phyloP scores from a whole-genome alignment of 2,113 vertebrate genomes.

The Atrichornis clamosus region DNA sequence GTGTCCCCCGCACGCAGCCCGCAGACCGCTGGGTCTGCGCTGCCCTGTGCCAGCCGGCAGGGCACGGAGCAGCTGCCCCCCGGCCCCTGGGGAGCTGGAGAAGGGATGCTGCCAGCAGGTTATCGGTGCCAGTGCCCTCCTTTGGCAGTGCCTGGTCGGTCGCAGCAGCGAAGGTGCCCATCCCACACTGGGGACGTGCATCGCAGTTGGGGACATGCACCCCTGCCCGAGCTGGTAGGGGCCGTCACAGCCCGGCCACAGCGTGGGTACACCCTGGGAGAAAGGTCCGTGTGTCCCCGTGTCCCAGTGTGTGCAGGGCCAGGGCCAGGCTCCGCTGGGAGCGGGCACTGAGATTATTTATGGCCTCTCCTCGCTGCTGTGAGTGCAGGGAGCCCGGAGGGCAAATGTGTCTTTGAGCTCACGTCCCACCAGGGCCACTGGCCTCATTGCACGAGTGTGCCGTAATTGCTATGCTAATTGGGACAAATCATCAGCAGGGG shows the following conservation, averaged over 20 bases:
- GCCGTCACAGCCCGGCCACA: neutral
- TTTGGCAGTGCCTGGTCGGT: neutral
- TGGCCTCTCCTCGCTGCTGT: neutral
- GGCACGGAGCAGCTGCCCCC: neutral
- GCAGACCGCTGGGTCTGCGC: fast-evolving
- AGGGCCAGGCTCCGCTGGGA: neutral
- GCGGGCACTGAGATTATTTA: neutral
- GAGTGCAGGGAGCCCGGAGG: neutral
- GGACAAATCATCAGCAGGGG: neutral
- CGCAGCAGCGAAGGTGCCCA: neutral
- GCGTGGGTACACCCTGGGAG: fast-evolving
- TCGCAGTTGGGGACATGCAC: neutral
- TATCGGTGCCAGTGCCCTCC: neutral
- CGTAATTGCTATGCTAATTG: conserved; percentile 49
- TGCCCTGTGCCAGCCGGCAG: neutral
- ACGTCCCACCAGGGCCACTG: neutral
- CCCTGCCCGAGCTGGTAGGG: neutral
- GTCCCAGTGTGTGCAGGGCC: neutral
- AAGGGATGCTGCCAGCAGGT: neutral
- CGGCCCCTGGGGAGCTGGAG: neutral
- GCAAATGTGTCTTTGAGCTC: neutral
- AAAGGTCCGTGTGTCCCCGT: fast-evolving
- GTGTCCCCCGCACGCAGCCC: neutral
- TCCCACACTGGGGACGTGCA: fast-evolving
- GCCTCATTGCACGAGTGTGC: neutral